A percentile compares a stretch with the other conserved stretches of the same genome.
Conservation (phyloP, 2,888 invertebrate species). For the Therioaphis trifolii region DNA sequence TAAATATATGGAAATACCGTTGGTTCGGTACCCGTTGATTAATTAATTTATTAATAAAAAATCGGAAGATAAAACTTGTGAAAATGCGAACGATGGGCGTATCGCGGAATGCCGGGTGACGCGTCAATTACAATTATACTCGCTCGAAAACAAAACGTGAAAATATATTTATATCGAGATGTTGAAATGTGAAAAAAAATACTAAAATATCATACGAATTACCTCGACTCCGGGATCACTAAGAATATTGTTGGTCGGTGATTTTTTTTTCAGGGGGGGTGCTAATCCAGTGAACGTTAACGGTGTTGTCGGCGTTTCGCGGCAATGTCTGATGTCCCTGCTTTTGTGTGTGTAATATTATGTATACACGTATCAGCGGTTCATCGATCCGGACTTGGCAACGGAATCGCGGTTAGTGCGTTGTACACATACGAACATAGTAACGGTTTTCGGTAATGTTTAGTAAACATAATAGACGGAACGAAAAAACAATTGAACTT, state of each 20-base stretch:
- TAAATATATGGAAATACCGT: too few relatives aligned
- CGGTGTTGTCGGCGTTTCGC: constrained; percentile 1
- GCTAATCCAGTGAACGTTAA: too few relatives aligned
- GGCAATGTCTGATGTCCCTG: constrained; percentile 18
- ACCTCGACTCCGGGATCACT: constrained; percentile 12
- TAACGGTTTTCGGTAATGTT: neutral
- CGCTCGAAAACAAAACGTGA: neutral
- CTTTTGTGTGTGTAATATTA: constrained; percentile 2
- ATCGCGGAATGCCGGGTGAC: too few relatives aligned
- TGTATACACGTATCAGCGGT: neutral
- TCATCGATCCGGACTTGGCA: neutral
- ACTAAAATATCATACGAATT: constrained; percentile 8
- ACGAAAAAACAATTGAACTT: neutral
- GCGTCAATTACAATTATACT: too few relatives aligned
- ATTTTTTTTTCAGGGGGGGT: neutral
- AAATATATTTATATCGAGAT: too few relatives aligned
- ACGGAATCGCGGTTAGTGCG: neutral
- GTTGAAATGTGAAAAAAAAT: neutral
- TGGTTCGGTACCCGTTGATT: too few relatives aligned
- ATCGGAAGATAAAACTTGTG: too few relatives aligned
- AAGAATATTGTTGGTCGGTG: too few relatives aligned
- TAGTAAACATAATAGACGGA: constrained; percentile 39
- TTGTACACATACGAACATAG: constrained; percentile 40
- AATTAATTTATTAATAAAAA: too few relatives aligned
- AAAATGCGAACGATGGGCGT: too few relatives aligned